Evolutionary conservation across 2,888 invertebrate species (phyloP).

Genomic region (Drosophila maculinotata): DNA sequence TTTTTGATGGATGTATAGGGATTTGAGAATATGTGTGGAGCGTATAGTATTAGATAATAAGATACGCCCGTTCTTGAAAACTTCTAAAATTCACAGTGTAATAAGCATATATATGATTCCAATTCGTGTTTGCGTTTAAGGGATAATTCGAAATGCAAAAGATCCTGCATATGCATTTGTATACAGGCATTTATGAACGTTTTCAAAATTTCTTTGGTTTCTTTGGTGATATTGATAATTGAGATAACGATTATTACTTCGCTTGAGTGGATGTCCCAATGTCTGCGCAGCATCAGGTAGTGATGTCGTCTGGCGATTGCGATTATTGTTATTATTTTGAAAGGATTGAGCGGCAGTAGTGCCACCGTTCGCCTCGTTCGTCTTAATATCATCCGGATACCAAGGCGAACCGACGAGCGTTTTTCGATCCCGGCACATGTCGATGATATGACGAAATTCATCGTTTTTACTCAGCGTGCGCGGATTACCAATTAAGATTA

Average conservation of each 20-base stretch:
- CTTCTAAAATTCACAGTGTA: constrained; percentile 19
- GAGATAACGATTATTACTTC: constrained; percentile 53
- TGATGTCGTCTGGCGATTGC: constrained; percentile 2
- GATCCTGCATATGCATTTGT: constrained; percentile 33
- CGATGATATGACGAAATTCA: constrained; percentile 73
- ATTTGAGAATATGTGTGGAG: no score
- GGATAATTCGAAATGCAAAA: constrained; percentile 32
- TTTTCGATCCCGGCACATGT: constrained; percentile 68
- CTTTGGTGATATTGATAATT: constrained; percentile 41
- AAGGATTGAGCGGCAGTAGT: constrained; percentile 10
- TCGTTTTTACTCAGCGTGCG: constrained; percentile 79
- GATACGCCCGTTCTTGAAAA: constrained; percentile 24
- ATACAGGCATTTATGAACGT: constrained; percentile 37
- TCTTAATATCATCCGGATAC: constrained; percentile 43
- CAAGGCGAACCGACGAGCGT: constrained; percentile 62
- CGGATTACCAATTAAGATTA: constrained; percentile 87
- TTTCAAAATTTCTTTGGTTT: constrained; percentile 43
- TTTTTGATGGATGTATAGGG: no score
- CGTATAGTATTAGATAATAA: no score
- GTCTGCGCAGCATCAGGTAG: constrained; percentile 7
- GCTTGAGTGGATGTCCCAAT: constrained; percentile 54
- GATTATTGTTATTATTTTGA: not conserved
- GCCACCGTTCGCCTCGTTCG: constrained; percentile 34
- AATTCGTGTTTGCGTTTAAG: constrained; percentile 16
- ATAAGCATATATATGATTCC: no score